Conservation (phyloP, 2,113 vertebrate species). For the Microtus oregoni region DNA sequence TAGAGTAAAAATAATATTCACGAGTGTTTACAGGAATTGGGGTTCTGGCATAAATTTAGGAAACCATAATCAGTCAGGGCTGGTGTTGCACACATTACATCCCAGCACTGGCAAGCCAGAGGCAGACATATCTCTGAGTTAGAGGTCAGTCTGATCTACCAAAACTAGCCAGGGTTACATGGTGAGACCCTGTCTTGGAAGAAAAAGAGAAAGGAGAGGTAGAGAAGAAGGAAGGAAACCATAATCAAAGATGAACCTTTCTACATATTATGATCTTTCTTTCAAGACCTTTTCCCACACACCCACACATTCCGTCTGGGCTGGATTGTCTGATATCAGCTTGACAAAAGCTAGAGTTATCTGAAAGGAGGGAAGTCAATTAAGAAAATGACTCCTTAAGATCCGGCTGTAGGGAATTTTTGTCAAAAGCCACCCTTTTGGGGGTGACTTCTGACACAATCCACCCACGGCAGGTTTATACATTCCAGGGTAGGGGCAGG, state of each 20-base stretch:
- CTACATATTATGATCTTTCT: background rate
- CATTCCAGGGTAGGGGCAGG: too few species aligned
- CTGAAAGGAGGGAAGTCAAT: too few species aligned
- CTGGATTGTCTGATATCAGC: background rate
- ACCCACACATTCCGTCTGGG: background rate
- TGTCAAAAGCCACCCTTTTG: too few species aligned
- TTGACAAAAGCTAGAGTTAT: background rate
- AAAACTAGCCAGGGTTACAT: background rate
- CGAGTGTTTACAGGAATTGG: background rate
- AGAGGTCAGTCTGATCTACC: background rate
- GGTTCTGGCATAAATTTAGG: conserved; percentile 47
- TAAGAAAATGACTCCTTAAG: background rate
- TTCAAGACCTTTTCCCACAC: background rate
- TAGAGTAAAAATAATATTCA: background rate
- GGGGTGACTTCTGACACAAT: too few species aligned
- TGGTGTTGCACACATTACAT: background rate
- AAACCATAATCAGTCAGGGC: background rate
- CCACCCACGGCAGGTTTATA: too few species aligned
- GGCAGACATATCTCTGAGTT: background rate
- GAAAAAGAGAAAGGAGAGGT: background rate
- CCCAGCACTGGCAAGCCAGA: background rate
- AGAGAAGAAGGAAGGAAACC: background rate
- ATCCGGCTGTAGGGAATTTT: background rate
- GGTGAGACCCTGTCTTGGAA: background rate
- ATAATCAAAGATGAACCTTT: conserved; percentile 28